These are phyloP conservation scores for Tyto alba DNA, from an alignment of 2,113 vertebrate species.

Conservation along the genomic window DNA sequence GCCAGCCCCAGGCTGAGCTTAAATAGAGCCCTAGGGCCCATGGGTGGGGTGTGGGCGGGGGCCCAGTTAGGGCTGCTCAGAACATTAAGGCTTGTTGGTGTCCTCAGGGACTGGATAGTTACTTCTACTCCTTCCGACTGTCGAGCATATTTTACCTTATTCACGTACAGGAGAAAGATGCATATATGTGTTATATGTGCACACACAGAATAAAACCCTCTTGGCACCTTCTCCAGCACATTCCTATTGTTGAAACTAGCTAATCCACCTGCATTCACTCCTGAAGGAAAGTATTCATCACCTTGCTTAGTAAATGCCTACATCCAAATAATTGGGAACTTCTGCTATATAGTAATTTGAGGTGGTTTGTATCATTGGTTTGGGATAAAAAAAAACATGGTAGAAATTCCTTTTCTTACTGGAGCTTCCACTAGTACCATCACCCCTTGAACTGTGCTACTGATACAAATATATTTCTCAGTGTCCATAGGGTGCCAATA, in stretches of 20 bases:
- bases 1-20: rapidly evolving
- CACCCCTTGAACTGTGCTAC: neutral
- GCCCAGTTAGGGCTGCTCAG: neutral
- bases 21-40: neutral
- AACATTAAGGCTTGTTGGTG: neutral
- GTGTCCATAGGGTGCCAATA: neutral
- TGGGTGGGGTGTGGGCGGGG: neutral
- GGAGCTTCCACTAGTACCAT: neutral
- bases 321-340: neutral
- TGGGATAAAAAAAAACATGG: neutral
- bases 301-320: neutral
- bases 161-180: neutral
- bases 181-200: rapidly evolving
- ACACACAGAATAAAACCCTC: neutral
- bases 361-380: neutral
- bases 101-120: neutral
- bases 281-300: neutral
- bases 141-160: neutral
- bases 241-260: neutral
- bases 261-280: neutral
- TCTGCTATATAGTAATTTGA: neutral
- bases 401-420: neutral
- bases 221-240: neutral
- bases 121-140: neutral
- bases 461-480: neutral